These are phyloP conservation scores for Oryzias celebensis DNA, from an alignment of 2,113 vertebrate species.

Conservation along the genomic window DNA sequence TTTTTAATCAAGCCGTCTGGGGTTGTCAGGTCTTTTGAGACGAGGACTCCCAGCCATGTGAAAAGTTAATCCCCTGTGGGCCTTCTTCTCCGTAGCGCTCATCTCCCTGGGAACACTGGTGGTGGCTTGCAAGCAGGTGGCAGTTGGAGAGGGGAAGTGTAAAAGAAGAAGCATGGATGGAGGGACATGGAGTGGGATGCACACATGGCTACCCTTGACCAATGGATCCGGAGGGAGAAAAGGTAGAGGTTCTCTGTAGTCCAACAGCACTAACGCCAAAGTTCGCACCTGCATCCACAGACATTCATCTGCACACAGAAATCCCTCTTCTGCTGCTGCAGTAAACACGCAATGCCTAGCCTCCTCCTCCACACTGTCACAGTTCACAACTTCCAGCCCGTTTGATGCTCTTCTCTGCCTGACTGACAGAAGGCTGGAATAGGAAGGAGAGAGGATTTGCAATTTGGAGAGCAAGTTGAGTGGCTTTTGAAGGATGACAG, in stretches of 20 bases:
- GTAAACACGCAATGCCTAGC: constrained; percentile 21
- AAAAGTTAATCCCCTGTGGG: constrained; percentile 85
- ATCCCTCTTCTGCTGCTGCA: constrained; percentile 8
- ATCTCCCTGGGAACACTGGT: constrained; percentile 84
- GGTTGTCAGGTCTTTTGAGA: constrained; percentile 85
- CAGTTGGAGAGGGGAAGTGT: constrained; percentile 42
- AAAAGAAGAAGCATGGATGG: constrained; percentile 33
- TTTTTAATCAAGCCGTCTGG: constrained; percentile 87
- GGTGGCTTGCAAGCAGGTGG: constrained; percentile 71
- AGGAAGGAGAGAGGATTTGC: constrained; percentile 74
- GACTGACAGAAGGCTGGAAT: constrained; percentile 67
- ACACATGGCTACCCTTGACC: constrained; percentile 46
- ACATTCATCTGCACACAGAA: not conserved
- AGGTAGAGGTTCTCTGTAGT: constrained; percentile 31
- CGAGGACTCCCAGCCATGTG: constrained; percentile 84
- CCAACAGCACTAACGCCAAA: constrained; percentile 24
- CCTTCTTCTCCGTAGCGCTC: constrained; percentile 78
- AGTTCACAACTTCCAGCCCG: constrained; percentile 60
- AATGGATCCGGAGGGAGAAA: constrained; percentile 29
- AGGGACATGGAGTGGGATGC: constrained; percentile 52
- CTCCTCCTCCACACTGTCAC: constrained; percentile 30
- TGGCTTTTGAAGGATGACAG: constrained; percentile 77
- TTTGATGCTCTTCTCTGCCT: constrained; percentile 69
- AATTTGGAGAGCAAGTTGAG: constrained; percentile 70
- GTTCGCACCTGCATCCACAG: constrained; percentile 34